phyloP scores from a whole-genome alignment of 2,888 invertebrate species.

The Cosmia trapezina region DNA sequence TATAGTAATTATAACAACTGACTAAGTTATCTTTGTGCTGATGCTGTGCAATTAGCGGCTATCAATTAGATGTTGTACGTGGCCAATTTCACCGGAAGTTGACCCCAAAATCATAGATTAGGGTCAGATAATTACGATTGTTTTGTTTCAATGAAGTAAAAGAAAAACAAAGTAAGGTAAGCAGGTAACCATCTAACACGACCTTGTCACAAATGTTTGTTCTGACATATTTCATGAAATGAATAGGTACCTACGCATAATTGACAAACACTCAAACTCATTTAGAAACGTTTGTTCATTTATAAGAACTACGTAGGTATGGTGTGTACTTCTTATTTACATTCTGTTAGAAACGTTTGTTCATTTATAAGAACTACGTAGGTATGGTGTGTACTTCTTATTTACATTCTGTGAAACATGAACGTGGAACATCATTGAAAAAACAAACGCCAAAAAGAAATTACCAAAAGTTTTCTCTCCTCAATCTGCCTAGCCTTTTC shows the following conservation, averaged over 20 bases:
- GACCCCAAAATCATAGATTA: neutral
- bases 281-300: conserved; percentile 7
- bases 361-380: neutral
- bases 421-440: neutral
- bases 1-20: too few species aligned
- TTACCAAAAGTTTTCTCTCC: conserved; percentile 1
- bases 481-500: too few species aligned
- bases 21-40: too few species aligned
- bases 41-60: neutral
- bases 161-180: neutral
- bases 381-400: neutral
- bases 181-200: neutral
- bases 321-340: neutral
- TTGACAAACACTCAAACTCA: conserved; percentile 2
- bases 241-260: neutral
- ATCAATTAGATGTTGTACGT: neutral
- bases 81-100: neutral
- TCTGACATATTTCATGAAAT: neutral
- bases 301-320: neutral
- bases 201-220: conserved; percentile 20
- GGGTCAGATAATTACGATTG: neutral
- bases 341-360: neutral
- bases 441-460: neutral
- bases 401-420: neutral
- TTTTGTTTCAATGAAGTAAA: neutral